phyloP scores from a whole-genome alignment of 2,888 invertebrate species.

The Rotaria macrura region DNA sequence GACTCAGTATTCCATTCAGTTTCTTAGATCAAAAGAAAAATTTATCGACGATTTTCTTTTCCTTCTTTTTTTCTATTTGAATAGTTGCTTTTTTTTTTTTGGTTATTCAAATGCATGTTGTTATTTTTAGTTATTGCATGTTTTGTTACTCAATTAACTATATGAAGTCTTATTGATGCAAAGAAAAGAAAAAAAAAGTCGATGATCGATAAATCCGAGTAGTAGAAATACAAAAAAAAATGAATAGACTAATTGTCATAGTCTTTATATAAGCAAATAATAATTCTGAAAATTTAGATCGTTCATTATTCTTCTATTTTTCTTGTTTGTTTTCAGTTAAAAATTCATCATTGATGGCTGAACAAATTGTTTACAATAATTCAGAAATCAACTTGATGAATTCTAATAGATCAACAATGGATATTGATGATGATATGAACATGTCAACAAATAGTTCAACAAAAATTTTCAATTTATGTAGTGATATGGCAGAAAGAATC shows the following conservation, averaged over 20 bases:
- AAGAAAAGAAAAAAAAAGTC: too few species aligned
- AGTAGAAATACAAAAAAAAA: background rate
- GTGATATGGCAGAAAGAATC: background rate
- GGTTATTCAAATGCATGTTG: too few species aligned
- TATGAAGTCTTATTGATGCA: too few species aligned
- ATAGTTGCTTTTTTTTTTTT: too few species aligned
- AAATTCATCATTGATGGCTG: background rate
- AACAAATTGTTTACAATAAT: background rate
- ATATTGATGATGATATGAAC: background rate
- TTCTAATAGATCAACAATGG: background rate
- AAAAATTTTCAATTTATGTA: background rate
- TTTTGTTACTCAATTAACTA: too few species aligned
- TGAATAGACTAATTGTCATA: background rate
- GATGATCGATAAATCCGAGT: background rate
- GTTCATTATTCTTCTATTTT: background rate
- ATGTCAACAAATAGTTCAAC: background rate
- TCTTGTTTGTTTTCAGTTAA: background rate
- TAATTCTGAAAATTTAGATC: background rate
- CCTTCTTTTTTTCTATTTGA: too few species aligned
- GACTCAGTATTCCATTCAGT: too few species aligned
- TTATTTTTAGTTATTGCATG: too few species aligned
- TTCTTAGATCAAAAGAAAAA: too few species aligned
- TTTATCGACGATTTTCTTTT: too few species aligned
- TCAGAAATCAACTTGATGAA: background rate
- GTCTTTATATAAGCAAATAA: background rate